phyloP scores from a whole-genome alignment of 1,140 invertebrate genomes.

The Choristoneura fumiferana region DNA sequence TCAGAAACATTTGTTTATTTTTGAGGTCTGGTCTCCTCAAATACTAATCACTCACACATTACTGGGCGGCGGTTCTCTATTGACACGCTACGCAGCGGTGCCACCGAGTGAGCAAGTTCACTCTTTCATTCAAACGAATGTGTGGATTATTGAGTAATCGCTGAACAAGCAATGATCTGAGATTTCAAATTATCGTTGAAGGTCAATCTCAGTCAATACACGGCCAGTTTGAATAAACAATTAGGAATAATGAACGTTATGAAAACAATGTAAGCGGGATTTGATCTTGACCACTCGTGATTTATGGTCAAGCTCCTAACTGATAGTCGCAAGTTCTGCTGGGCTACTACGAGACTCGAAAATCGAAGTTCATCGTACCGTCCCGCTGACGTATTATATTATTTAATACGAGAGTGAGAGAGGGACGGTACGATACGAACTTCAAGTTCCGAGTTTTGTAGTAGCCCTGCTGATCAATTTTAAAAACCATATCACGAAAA shows the following conservation, averaged over 20 bases:
- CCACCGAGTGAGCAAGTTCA: too few species aligned
- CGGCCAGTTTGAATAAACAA: conserved; percentile 12
- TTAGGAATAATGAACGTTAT: neutral
- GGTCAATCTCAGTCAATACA: conserved; percentile 11
- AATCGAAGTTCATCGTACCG: too few species aligned
- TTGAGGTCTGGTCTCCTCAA: neutral
- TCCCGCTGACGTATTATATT: too few species aligned
- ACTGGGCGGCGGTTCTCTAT: neutral
- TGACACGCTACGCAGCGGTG: neutral
- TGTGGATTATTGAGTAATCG: conserved; percentile 8
- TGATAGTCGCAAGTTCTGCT: too few species aligned
- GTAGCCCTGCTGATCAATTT: too few species aligned
- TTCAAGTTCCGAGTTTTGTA: too few species aligned
- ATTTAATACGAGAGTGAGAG: too few species aligned
- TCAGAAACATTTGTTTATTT: conserved; percentile 27
- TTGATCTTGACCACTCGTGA: neutral
- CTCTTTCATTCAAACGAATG: conserved; percentile 13
- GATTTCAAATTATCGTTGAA: conserved; percentile 5
- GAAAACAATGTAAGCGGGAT: neutral
- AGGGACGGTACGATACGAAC: too few species aligned
- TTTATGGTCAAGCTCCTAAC: too few species aligned
- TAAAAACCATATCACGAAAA: too few species aligned
- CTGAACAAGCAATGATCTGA: conserved; percentile 8
- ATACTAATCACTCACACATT: neutral
- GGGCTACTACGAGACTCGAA: too few species aligned